phyloP scores from a whole-genome alignment of 2,888 invertebrate genomes.

The Mystacides longicornis region DNA sequence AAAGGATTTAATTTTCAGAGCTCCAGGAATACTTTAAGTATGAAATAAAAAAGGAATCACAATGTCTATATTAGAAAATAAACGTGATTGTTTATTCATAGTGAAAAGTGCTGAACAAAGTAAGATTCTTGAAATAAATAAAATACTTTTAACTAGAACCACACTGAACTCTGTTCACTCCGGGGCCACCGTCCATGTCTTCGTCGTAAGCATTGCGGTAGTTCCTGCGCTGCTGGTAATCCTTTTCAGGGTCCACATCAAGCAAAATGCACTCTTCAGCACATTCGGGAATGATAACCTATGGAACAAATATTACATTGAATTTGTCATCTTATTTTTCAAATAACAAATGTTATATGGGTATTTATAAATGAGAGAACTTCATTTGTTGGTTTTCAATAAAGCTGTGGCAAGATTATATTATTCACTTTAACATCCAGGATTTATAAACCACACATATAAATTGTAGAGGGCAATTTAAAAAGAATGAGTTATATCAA shows the following conservation, averaged over 20 bases:
- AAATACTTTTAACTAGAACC: conserved; percentile 56
- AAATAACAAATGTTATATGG: no score
- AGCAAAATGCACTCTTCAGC: conserved; percentile 68
- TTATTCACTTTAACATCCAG: no score
- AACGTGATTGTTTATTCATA: conserved; percentile 5
- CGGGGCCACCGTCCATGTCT: conserved; percentile 59
- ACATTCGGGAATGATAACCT: conserved; percentile 61
- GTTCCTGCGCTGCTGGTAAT: conserved; percentile 59
- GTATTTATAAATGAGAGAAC: no score
- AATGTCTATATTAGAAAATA: conserved; percentile 20
- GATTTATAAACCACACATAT: no score
- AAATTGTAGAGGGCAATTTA: no score
- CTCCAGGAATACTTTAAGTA: conserved; percentile 17
- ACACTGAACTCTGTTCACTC: conserved; percentile 70
- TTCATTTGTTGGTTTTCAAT: no score
- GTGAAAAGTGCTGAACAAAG: background rate
- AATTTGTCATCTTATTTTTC: no score
- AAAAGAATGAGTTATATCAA: no score
- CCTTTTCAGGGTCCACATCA: conserved; percentile 72
- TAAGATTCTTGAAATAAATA: background rate
- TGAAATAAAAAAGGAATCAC: conserved; percentile 23
- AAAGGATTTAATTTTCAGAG: background rate
- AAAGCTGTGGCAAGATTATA: no score
- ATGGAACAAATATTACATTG: no score
- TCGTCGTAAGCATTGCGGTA: conserved; percentile 70